These are phyloP conservation scores for Crioceris asparagi DNA, from an alignment of 2,888 invertebrate genomes.

Conservation along the genomic window DNA sequence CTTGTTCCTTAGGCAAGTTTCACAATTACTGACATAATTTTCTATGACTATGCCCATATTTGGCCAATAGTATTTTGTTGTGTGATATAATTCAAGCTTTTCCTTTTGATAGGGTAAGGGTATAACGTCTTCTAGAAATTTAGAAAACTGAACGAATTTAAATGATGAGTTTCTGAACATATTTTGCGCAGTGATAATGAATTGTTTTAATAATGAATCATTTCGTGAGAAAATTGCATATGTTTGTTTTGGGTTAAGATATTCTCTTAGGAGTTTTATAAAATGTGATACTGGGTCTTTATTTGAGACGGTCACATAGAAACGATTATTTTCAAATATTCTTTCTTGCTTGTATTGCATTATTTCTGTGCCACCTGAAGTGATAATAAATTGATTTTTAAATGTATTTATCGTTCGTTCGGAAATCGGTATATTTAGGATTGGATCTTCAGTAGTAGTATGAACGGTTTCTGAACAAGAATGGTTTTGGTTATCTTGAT, in stretches of 20 bases:
- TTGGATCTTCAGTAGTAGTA: no score
- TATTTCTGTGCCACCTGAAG: no score
- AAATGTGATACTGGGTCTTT: background rate
- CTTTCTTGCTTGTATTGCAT: no score
- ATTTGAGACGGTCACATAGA: background rate
- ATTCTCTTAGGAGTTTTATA: background rate
- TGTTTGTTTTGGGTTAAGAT: background rate
- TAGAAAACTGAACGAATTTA: no score
- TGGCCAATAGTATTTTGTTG: background rate
- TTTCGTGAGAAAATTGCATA: background rate
- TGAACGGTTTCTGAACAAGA: no score
- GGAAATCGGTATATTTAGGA: background rate
- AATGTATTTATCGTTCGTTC: background rate
- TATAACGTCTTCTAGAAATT: background rate
- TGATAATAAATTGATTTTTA: background rate
- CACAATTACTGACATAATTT: constrained; percentile 13
- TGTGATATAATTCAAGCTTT: background rate
- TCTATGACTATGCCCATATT: background rate
- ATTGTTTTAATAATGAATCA: background rate
- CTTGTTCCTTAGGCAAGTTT: constrained; percentile 14
- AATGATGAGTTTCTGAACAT: background rate
- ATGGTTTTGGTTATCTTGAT: no score
- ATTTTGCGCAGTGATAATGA: background rate
- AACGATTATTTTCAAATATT: no score
- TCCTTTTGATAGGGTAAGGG: background rate